Evolutionary conservation across 2,113 vertebrate genomes (phyloP).

Genomic region (Ciconia stormi): DNA sequence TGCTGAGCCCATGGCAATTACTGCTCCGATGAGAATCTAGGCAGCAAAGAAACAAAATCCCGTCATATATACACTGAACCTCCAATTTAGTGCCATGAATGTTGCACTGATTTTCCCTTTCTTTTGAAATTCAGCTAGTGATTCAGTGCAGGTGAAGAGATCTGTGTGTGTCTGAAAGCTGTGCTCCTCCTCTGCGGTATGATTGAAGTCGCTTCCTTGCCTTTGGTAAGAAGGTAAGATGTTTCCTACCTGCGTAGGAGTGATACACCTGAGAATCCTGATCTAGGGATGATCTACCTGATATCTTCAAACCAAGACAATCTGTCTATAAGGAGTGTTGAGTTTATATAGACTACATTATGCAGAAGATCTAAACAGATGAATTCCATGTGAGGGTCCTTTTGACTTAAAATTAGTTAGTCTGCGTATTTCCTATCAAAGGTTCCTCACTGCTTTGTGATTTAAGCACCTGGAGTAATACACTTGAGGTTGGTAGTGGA

Average conservation of each 20-base stretch:
- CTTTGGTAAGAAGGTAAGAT: neutral
- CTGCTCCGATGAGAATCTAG: constrained; percentile 95
- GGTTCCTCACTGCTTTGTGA: neutral
- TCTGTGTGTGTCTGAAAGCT: neutral
- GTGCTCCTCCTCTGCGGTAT: neutral
- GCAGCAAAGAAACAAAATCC: constrained; percentile 5
- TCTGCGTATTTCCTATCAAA: neutral
- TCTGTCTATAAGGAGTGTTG: neutral
- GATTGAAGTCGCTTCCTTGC: neutral
- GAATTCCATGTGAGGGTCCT: neutral
- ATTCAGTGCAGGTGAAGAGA: neutral
- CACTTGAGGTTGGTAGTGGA: neutral
- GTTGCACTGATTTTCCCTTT: neutral
- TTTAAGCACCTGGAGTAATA: neutral
- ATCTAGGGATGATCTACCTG: neutral
- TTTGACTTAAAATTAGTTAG: neutral
- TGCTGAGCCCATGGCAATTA: constrained; percentile 96
- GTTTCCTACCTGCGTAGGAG: neutral
- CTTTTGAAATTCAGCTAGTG: neutral
- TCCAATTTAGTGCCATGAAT: neutral
- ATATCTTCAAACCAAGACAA: neutral
- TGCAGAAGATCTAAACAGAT: neutral
- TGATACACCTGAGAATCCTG: neutral
- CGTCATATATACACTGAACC: neutral
- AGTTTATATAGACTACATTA: neutral